These are phyloP conservation scores for Anthopleura xanthogrammica DNA, from an alignment of 92 coral and sea anemone species.

Conservation along the genomic window DNA sequence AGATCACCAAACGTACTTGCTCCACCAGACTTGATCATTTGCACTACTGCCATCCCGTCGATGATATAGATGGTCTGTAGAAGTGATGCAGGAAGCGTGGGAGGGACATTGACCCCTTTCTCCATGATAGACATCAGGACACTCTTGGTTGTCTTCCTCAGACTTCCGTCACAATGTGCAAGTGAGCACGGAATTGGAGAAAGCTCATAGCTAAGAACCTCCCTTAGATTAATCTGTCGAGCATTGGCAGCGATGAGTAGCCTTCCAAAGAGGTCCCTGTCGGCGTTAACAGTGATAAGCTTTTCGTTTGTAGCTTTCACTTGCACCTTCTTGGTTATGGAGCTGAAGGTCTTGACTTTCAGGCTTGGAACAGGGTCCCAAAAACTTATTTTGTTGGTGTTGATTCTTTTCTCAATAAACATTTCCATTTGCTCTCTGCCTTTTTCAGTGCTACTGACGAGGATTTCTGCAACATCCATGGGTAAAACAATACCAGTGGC, in stretches of 20 bases:
- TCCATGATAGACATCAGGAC: conserved; percentile 3
- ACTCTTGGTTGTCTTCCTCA: conserved; percentile 20
- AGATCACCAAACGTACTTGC: conserved; percentile 37
- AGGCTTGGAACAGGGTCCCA: conserved; percentile 50
- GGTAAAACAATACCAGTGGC: conserved; percentile 37
- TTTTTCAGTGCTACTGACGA: conserved; percentile 15
- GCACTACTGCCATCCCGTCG: conserved; percentile 42
- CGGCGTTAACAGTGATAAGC: background rate
- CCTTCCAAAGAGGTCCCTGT: conserved; percentile 21
- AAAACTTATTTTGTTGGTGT: conserved; percentile 43
- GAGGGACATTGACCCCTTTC: conserved; percentile 1
- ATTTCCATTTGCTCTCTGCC: conserved; percentile 16
- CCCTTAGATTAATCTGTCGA: conserved; percentile 25
- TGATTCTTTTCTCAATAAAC: background rate
- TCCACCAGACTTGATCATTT: conserved; percentile 31
- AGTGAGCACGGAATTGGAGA: conserved; percentile 23
- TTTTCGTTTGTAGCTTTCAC: too few species aligned
- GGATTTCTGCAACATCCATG: background rate
- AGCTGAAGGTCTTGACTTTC: conserved; percentile 37
- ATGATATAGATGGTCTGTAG: conserved; percentile 12
- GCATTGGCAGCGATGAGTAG: conserved; percentile 27
- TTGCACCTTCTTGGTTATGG: background rate
- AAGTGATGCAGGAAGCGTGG: conserved; percentile 13
- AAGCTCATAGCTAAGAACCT: conserved; percentile 31
- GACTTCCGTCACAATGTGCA: conserved; percentile 2